Base-by-base conservation (phyloP, 2,888 invertebrate genomes). In the Tridacna crocea region DNA sequence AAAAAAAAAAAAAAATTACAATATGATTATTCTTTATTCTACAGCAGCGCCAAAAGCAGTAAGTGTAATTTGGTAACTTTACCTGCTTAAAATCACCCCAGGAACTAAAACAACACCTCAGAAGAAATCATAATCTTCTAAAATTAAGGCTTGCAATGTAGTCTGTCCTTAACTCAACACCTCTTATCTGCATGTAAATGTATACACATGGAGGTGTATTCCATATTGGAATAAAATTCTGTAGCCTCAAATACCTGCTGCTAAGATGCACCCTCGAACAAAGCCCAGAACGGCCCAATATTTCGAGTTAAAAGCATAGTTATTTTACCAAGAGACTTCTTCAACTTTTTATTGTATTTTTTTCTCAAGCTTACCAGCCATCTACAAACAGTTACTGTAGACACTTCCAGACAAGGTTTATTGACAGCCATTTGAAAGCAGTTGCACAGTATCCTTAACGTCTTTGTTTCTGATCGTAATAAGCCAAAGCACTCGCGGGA, bases 271-370 rank as follows among this genome's bases (percentile, higher is more conserved):
- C 68, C 76, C 26, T 76, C 66, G 24, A 66, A 76, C 11, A 76
- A 22, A 24, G 74, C 60, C 68, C 70, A 78, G 12, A 61, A 78
- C n/a, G 79, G 74, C 15, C 79, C 79, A 12, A 79, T 19, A 66
- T 24, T 60, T 58, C 79, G 65, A 27, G 79, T 79, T 19, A 70
- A 75, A 74, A 75, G 79, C 4, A 0, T 24, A n/a, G 65, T 65
- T 17, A 65, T 36, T 65, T 36, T 36, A 36, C 36, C 36, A 36
- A 4, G 2, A 8, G 36, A 36, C 36, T 36, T 36, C 36, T 36
- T 36, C 36, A 2, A 36, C 36, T 36, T 36, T 36, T 36, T 36
- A 36, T 36, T 4, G 36, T 8, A 36, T 4, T 8, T 4, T 36
- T 36, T 36, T 36, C 2, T 36, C 36, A 36, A 36, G 36, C 36